Evolutionary conservation across 1,140 invertebrate genomes (phyloP), one percentile per base, ranked within the genome.

Genomic region (Papilio glaucus): DNA sequence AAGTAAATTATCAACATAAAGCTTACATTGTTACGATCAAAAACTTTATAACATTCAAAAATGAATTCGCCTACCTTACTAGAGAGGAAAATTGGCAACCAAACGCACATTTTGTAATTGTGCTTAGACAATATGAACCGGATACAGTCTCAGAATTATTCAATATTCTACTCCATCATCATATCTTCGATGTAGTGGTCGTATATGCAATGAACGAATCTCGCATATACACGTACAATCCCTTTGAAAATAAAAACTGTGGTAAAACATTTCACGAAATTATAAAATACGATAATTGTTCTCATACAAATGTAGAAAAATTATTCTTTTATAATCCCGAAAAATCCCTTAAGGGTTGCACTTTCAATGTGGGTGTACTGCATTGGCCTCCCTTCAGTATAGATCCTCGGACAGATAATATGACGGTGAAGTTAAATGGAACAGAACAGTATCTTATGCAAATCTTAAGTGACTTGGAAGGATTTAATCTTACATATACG

Each of bases 321-420:
- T 26, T 68, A 42, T 78, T 68, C 57, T 72, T 37, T 38, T 24
- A 69, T 8, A 73, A 75, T 71, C 15, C 75, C n/a, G n/a, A 21
- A 4, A 78, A 68, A 8, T 71, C 53, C 4, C 67, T 78, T 13
- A 62, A 57, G 10, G 49, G 49, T 57, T 57, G 49, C 10, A 57
- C 21, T 57, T 57, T 57, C 18, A 57, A 57, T 24, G 10, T 26
- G 0, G 21, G 79, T 1, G 72, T 70, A 4, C 33, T 83, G 1
- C 77, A 89, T 24, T 83, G 82, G 76, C 88, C 87, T 21, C 88
- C 87, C 0, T 87, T 77, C 41, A 69, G 73, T 3, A 79, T 86
- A 0, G 63, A 85, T 45, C 77, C 72, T 0, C 5, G 12, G 10
- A 72, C 26, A 62, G 65, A 61, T 8, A 21, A 62, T 15, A 26